Percentiles rank a stretch among this genome's conserved stretches.
phyloP scores from a whole-genome alignment of 2,113 vertebrate genomes.

The Hyaena hyaena region DNA sequence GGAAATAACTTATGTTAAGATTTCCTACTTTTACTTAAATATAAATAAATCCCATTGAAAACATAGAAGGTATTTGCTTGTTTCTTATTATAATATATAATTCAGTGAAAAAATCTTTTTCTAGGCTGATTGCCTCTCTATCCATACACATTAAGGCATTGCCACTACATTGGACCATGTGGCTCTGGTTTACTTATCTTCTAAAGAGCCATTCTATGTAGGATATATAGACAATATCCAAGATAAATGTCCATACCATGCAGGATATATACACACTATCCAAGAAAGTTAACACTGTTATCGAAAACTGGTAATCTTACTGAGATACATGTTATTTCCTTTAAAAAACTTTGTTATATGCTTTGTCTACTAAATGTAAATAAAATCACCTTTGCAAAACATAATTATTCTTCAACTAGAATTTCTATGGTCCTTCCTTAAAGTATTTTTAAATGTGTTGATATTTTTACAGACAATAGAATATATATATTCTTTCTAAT shows the following conservation, averaged over 20 bases:
- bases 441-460: constrained; percentile 30
- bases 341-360: background rate
- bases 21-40: constrained; percentile 76
- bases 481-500: background rate
- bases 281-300: background rate
- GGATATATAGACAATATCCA: background rate
- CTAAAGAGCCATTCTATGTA: background rate
- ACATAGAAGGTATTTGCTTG: constrained; percentile 35
- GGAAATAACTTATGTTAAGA: constrained; percentile 54
- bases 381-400: constrained; percentile 49
- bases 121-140: background rate
- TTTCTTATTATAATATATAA: constrained; percentile 43
- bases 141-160: background rate
- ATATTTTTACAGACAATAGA: constrained; percentile 7
- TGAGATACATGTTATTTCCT: background rate
- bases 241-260: background rate
- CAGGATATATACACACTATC: background rate
- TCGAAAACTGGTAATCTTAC: background rate
- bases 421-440: constrained; percentile 11
- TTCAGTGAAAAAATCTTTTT: background rate
- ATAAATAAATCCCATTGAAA: constrained; percentile 68
- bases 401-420: constrained; percentile 5
- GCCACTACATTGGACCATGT: background rate
- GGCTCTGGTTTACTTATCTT: background rate
- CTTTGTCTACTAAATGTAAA: constrained; percentile 14